These are phyloP conservation scores for Hylaeus volcanicus DNA, from an alignment of 1,140 invertebrate genomes.

Conservation along the genomic window DNA sequence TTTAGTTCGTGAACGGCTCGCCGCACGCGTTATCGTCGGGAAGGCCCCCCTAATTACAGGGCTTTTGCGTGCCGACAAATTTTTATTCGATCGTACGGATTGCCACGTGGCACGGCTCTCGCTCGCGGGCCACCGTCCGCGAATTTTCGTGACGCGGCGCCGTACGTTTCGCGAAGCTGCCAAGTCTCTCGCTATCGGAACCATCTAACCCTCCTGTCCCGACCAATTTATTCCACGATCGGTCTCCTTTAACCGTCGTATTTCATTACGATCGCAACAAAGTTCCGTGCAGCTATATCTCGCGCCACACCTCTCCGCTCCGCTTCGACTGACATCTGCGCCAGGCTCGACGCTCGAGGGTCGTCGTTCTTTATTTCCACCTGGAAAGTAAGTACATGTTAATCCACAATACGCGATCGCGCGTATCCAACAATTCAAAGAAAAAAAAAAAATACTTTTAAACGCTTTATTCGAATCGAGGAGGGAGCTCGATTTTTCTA, in stretches of 20 bases:
- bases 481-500: no score
- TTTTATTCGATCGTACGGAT: conserved; percentile 53
- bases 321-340: neutral
- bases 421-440: no score
- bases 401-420: no score
- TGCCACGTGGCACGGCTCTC: conserved; percentile 25
- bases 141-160: conserved; percentile 52
- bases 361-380: no score
- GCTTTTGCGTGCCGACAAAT: conserved; percentile 61
- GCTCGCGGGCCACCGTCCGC: neutral
- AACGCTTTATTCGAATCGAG: no score
- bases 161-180: conserved; percentile 42
- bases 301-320: neutral
- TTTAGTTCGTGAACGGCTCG: conserved; percentile 8
- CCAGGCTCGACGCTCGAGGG: neutral
- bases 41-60: conserved; percentile 60
- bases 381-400: neutral
- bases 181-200: conserved; percentile 23
- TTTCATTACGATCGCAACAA: conserved; percentile 3
- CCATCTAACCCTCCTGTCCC: conserved; percentile 19
- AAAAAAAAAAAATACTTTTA: no score
- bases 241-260: conserved; percentile 32
- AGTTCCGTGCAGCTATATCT: conserved; percentile 1
- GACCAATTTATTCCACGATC: conserved; percentile 49
- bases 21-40: conserved; percentile 26